Evolutionary conservation across 2,797 vertebrate genomes (phyloP).

Genomic region (Chrysocyon brachyurus): DNA sequence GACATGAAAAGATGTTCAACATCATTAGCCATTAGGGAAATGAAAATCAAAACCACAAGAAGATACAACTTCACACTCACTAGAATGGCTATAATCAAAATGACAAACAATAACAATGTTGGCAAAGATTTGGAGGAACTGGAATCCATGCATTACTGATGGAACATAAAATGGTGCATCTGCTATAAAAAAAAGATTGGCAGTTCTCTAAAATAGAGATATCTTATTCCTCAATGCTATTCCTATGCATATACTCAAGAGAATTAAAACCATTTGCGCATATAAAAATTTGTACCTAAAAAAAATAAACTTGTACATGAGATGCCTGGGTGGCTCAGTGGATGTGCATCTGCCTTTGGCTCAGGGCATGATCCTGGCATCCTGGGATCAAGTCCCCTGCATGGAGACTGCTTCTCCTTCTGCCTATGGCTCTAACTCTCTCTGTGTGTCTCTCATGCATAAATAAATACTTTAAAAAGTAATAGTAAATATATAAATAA

Average conservation of each 20-base stretch:
- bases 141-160: background rate
- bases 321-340: too few species aligned
- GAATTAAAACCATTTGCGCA: background rate
- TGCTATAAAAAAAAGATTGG: background rate
- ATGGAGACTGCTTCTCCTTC: too few species aligned
- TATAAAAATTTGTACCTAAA: background rate
- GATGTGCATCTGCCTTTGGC: too few species aligned
- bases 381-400: too few species aligned
- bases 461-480: too few species aligned
- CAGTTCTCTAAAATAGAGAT: background rate
- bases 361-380: too few species aligned
- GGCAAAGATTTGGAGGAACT: accelerated
- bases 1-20: background rate
- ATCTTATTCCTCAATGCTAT: background rate
- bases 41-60: background rate
- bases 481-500: too few species aligned
- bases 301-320: too few species aligned
- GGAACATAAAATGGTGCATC: background rate
- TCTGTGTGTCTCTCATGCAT: too few species aligned
- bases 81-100: background rate
- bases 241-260: background rate
- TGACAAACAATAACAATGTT: background rate
- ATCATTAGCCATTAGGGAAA: background rate
- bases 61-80: background rate
- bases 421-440: too few species aligned